Percentiles rank a stretch among this genome's conserved stretches.
Evolutionary conservation across 2,888 invertebrate genomes (phyloP).

Genomic region (Heliconius cydno): DNA sequence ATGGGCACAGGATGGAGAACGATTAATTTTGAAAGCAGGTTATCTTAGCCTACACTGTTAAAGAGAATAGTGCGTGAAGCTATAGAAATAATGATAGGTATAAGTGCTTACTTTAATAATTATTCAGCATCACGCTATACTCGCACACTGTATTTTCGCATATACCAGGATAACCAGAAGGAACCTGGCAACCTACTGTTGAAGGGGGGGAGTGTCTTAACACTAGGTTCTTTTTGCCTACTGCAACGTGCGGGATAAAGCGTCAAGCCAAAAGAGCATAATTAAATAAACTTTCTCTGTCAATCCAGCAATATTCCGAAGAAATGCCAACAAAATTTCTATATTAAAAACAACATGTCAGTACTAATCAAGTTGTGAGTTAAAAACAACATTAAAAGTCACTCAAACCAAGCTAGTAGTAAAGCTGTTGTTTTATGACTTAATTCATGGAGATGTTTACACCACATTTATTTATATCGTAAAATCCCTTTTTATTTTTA

Average conservation of each 20-base stretch:
- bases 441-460: constrained; percentile 50
- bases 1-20: no score
- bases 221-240: background rate
- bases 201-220: background rate
- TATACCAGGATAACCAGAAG: no score
- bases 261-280: background rate
- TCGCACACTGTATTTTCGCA: no score
- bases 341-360: background rate
- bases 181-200: no score
- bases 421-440: constrained; percentile 50
- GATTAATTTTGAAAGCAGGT: no score
- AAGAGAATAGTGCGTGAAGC: no score
- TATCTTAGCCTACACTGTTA: no score
- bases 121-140: no score
- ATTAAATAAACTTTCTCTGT: background rate
- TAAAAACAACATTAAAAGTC: constrained; percentile 3
- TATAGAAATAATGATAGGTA: no score
- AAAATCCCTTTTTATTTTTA: constrained; percentile 46
- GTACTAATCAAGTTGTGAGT: background rate
- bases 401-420: constrained; percentile 29
- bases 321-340: background rate
- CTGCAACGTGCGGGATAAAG: background rate
- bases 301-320: background rate
- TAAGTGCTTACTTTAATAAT: no score
- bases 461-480: constrained; percentile 47